These are phyloP conservation scores for Peromyscus eremicus DNA, from an alignment of 2,797 vertebrate species.

Conservation along the genomic window DNA sequence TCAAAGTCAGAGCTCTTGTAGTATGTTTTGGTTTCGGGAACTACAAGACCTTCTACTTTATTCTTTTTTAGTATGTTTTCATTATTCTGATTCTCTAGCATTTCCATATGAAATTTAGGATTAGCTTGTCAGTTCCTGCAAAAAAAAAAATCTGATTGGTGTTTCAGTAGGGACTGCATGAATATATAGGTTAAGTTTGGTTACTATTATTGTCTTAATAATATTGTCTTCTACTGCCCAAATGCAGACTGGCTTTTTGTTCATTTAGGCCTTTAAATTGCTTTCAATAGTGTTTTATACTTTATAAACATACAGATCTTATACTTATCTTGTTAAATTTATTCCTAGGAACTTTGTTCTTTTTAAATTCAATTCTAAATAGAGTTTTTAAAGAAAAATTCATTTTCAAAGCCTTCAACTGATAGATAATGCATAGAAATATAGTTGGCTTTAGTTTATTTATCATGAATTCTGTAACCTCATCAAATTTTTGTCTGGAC, in stretches of 20 bases:
- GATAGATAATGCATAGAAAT: background rate
- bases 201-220: constrained; percentile 23
- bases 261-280: constrained; percentile 51
- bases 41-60: background rate
- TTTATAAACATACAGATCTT: background rate
- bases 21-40: constrained; percentile 46
- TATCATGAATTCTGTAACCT: constrained; percentile 32
- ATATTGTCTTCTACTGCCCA: constrained; percentile 21
- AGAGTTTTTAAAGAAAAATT: background rate
- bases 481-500: constrained; percentile 15
- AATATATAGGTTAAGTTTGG: background rate
- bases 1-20: background rate
- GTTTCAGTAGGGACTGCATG: constrained; percentile 14
- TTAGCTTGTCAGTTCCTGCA: constrained; percentile 36
- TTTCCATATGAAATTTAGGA: background rate
- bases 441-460: constrained; percentile 9
- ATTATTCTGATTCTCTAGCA: background rate
- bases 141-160: background rate
- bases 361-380: constrained; percentile 56
- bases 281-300: constrained; percentile 33
- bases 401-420: constrained; percentile 14
- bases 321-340: background rate
- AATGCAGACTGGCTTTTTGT: background rate
- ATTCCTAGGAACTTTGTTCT: constrained; percentile 10
- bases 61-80: background rate